A percentile compares a stretch with the other conserved stretches of the same genome.
phyloP scores from a whole-genome alignment of 2,797 vertebrate genomes.

The Leptoclinus maculatus region DNA sequence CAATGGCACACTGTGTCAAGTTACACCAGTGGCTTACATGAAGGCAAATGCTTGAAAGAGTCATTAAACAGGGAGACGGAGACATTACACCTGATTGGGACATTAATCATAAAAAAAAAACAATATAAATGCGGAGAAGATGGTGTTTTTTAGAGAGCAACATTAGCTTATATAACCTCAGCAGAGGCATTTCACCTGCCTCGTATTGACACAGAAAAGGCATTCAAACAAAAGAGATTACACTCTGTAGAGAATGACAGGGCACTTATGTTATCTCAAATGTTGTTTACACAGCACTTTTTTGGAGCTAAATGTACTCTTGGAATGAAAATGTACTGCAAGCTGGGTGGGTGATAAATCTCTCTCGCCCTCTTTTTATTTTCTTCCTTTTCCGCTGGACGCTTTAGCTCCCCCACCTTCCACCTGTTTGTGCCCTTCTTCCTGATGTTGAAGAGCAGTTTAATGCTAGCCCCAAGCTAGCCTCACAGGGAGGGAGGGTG shows the following conservation, averaged over 20 bases:
- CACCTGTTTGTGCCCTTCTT: conserved; percentile 12
- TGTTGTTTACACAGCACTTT: neutral
- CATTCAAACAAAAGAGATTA: conserved; percentile 12
- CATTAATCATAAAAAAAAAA: neutral
- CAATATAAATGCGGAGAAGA: neutral
- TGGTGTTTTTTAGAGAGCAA: neutral
- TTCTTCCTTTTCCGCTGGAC: conserved; percentile 23
- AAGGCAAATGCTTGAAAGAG: neutral
- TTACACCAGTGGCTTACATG: neutral
- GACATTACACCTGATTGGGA: neutral
- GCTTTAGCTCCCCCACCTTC: conserved; percentile 35
- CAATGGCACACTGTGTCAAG: neutral
- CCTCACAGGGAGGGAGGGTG: neutral
- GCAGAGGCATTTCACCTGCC: neutral
- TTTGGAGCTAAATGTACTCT: neutral
- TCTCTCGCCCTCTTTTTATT: conserved; percentile 5
- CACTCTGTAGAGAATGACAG: neutral
- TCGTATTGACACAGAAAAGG: conserved; percentile 9
- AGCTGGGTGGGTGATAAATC: neutral
- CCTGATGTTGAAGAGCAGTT: conserved; percentile 30
- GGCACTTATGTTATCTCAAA: neutral
- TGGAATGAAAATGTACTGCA: neutral
- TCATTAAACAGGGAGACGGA: neutral
- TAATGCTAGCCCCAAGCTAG: neutral
- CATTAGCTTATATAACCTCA: neutral